These are phyloP conservation scores for Volucella inanis DNA, from an alignment of 2,888 invertebrate genomes.

Conservation along the genomic window DNA sequence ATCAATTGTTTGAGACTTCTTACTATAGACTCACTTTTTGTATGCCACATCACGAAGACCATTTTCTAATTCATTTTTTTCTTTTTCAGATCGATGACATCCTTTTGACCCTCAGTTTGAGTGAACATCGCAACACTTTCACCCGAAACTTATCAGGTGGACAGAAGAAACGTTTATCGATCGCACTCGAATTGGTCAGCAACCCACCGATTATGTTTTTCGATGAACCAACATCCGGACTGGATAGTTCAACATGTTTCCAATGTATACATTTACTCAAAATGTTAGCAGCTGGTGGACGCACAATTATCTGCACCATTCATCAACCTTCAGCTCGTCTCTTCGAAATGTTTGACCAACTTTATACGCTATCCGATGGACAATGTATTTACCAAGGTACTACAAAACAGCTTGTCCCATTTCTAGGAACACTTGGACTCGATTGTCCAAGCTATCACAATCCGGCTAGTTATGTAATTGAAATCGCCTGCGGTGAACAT, in stretches of 20 bases:
- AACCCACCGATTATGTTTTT: slow-evolving; percentile 99
- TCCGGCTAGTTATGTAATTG: slow-evolving; percentile 97
- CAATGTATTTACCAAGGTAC: slow-evolving; percentile 97
- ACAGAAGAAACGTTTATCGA: slow-evolving; percentile 96
- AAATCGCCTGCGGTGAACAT: slow-evolving; percentile 98
- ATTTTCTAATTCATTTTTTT: too few relatives aligned
- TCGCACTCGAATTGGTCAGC: slow-evolving; percentile 96
- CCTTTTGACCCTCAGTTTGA: slow-evolving; percentile 92
- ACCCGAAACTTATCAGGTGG: slow-evolving; percentile 96
- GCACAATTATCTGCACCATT: slow-evolving; percentile 95
- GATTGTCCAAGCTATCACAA: slow-evolving; percentile 98
- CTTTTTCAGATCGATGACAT: slow-evolving; percentile 93
- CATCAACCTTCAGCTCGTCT: slow-evolving; percentile 98
- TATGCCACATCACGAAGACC: not conserved
- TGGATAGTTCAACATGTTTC: slow-evolving; percentile 97
- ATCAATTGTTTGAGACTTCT: not conserved
- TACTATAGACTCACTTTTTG: not conserved
- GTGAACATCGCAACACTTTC: slow-evolving; percentile 94
- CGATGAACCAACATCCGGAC: slow-evolving; percentile 97
- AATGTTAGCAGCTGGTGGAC: slow-evolving; percentile 93
- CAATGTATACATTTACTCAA: slow-evolving; percentile 96
- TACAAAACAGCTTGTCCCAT: slow-evolving; percentile 92
- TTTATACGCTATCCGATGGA: slow-evolving; percentile 96
- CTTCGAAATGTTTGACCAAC: slow-evolving; percentile 97
- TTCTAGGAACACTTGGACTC: slow-evolving; percentile 90